Evolutionary conservation across 2,797 vertebrate genomes (phyloP).

Genomic region (Bradypodion ventrale): DNA sequence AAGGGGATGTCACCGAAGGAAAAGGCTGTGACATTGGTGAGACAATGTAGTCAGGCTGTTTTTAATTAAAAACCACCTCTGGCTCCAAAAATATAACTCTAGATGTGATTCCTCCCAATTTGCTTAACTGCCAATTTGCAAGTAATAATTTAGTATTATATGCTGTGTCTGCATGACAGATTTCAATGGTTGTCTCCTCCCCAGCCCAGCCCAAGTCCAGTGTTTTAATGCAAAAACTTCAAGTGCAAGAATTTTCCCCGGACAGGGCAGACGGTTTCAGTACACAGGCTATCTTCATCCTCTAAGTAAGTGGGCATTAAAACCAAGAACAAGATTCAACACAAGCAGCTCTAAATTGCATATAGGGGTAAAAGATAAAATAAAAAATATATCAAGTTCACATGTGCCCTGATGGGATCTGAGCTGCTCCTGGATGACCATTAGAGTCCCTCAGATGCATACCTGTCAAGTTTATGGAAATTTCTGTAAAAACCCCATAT

Average conservation of each 20-base stretch:
- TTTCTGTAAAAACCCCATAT: no score
- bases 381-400: no score
- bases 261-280: not conserved
- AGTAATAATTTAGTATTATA: conserved; percentile 21
- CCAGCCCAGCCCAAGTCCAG: no score
- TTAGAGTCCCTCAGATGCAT: no score
- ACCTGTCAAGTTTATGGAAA: no score
- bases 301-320: not conserved
- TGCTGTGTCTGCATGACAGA: not conserved
- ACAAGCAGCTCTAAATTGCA: no score
- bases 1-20: not conserved
- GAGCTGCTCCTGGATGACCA: no score
- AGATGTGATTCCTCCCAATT: conserved; percentile 26
- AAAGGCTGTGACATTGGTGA: conserved; percentile 9
- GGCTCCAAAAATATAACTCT: not conserved
- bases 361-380: no score
- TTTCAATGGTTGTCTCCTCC: not conserved
- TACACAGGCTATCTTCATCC: not conserved
- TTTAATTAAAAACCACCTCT: conserved; percentile 34
- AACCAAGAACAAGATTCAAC: no score
- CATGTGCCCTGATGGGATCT: no score
- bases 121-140: conserved; percentile 36
- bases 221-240: not conserved
- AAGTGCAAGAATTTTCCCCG: not conserved
- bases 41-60: not conserved